Evolutionary conservation across 2,113 vertebrate species (phyloP).

Genomic region (Istiophorus platypterus): DNA sequence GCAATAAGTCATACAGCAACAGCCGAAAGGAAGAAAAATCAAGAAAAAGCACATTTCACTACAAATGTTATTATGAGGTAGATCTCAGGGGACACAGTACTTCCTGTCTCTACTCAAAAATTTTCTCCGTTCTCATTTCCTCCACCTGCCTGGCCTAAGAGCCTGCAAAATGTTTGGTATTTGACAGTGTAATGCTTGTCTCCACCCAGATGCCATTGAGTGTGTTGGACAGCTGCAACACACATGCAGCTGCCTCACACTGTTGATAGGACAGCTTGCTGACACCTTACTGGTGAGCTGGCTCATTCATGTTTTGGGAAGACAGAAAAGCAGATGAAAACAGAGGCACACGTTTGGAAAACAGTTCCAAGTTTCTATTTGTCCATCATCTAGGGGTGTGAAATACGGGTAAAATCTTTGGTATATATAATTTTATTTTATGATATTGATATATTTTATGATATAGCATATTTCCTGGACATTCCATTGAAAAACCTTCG

Average conservation of each 20-base stretch:
- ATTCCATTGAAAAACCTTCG: not conserved
- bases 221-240: not conserved
- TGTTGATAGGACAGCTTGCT: too few relatives aligned
- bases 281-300: not conserved
- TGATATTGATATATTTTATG: too few relatives aligned
- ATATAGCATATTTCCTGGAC: not conserved
- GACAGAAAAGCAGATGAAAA: not conserved
- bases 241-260: not conserved
- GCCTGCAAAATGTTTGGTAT: slow-evolving; percentile 25
- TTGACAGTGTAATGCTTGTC: slow-evolving; percentile 20
- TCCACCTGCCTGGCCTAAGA: not conserved
- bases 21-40: too few relatives aligned
- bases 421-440: too few relatives aligned
- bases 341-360: not conserved
- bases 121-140: not conserved
- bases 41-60: not conserved
- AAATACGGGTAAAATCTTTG: not conserved
- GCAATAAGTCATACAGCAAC: not conserved
- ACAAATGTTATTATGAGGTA: not conserved
- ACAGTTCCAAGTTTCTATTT: not conserved
- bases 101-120: not conserved
- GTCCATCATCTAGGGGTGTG: not conserved
- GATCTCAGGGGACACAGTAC: not conserved
- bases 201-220: slow-evolving; percentile 28
- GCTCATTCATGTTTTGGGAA: not conserved